Evolutionary conservation across 1,140 invertebrate species (phyloP), one percentile per base, ranked within the genome.

Genomic region (Pomphorhynchus laevis): DNA sequence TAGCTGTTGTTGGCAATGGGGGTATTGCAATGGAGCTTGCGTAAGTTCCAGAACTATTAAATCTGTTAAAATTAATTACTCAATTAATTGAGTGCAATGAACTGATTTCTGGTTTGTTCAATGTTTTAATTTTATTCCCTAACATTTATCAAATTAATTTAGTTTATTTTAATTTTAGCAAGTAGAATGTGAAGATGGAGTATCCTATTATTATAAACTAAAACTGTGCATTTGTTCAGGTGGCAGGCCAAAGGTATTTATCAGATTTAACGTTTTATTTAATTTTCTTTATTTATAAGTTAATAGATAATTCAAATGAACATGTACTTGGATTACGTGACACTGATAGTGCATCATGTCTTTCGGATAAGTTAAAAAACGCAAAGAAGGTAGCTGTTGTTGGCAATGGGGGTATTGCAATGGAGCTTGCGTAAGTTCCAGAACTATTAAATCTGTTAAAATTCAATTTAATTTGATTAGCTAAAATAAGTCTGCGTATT

Each of bases 221-320:
- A 72, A 71, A 55, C 51, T 91, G 2, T 91, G 80, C 50, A 61
- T 95, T 25, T 89, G 79, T 53, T 71, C 69, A 25, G 82, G 82
- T 11, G 79, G 70, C 25, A 61, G 58, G 48, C 75, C 82, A 5
- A 76, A 72, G 55, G 52, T 80, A 32, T 68, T 74, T 41, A 29
- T 12, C 25, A 14, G 2, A 9, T 9, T 2, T 29, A 14, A 12
- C 25, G 25, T 3, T 12, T 29, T 29, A 29, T 29, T 3, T 12
- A 29, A 29, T 9, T 9, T 12, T 12, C 5, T 29, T 12, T 25
- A 5, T 25, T 25, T 25, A 6, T 25, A 12, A 12, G 24, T 25
- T 25, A 6, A 25, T 25, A 6, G 37, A 29, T 31, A 17, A 23
- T 29, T n/a, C 11, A 29, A n/a, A 29, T n/a, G 27, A 29, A n/a